These are phyloP conservation scores for Limnephilus lunatus DNA, from an alignment of 2,888 invertebrate genomes.

Conservation along the genomic window DNA sequence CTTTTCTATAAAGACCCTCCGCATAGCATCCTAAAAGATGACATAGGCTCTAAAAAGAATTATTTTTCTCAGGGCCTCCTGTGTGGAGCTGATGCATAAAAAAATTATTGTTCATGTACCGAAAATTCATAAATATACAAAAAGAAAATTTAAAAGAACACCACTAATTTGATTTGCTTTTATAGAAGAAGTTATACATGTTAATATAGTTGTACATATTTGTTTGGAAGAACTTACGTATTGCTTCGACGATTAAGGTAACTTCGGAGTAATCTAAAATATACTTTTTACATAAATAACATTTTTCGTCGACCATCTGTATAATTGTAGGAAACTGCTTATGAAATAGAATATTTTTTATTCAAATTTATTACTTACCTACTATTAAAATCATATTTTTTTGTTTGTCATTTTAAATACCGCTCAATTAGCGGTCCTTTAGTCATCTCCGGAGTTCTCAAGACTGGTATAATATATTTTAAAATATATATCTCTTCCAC, in stretches of 20 bases:
- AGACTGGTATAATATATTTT: neutral
- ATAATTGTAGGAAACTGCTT: neutral
- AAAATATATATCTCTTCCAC: neutral
- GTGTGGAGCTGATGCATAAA: no score
- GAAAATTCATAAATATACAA: no score
- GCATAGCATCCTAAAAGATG: no score
- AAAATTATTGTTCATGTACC: no score
- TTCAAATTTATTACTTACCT: neutral
- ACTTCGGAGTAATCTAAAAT: neutral
- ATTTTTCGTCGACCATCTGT: neutral
- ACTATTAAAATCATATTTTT: neutral
- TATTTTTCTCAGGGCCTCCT: no score
- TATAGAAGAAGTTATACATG: no score
- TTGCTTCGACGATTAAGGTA: neutral
- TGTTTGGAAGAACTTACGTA: no score
- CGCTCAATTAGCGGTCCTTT: neutral
- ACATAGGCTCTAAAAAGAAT: no score
- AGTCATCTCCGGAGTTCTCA: conserved; percentile 15
- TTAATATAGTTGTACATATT: no score
- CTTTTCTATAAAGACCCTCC: no score
- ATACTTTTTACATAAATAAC: neutral
- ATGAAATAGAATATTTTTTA: neutral
- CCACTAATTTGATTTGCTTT: no score
- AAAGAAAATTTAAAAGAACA: no score
- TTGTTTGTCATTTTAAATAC: neutral